phyloP scores from a whole-genome alignment of 2,888 invertebrate species.

The Strigamia transsilvanica region DNA sequence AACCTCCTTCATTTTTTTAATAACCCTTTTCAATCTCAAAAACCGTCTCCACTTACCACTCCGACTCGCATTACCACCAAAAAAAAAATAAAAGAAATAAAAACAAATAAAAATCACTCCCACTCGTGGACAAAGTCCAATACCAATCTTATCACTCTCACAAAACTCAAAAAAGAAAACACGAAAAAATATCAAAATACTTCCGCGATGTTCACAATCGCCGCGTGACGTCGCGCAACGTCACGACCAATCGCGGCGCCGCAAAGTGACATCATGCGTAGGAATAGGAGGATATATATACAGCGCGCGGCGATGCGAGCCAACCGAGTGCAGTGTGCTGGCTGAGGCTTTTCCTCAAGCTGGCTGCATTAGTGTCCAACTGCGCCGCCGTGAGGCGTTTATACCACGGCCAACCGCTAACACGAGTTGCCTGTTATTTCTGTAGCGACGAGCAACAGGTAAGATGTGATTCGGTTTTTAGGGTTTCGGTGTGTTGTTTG shows the following conservation, averaged over 20 bases:
- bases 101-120: neutral
- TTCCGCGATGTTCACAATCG: conserved; percentile 9
- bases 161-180: neutral
- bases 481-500: neutral
- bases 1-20: neutral
- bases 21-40: conserved; percentile 22
- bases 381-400: conserved; percentile 30
- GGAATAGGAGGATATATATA: neutral
- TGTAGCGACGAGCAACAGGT: neutral
- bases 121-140: neutral
- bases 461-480: neutral
- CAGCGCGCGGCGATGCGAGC: neutral
- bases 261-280: neutral
- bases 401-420: neutral
- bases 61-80: neutral
- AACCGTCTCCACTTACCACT: neutral
- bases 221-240: neutral
- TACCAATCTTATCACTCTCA: neutral
- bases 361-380: neutral
- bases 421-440: neutral
- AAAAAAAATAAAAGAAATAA: conserved; percentile 4
- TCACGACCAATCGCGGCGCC: neutral
- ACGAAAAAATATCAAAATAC: neutral
- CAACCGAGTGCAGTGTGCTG: neutral
- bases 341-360: conserved; percentile 11